Conservation (phyloP, 2,113 vertebrate species). For the Nothocercus julius region DNA sequence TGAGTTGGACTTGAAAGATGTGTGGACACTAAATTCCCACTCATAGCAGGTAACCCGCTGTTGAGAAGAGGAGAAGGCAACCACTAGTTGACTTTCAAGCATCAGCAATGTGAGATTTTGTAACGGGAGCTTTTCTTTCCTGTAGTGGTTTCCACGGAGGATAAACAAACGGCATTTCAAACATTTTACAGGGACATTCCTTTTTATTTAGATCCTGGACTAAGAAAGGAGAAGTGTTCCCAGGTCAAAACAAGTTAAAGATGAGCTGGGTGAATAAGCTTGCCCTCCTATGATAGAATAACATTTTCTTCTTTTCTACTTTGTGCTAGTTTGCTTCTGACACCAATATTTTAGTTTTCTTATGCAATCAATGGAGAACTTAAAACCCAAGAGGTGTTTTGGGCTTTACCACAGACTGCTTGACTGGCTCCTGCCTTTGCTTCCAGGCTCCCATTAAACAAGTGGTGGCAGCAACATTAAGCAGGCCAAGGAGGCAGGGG, state of each 20-base stretch:
- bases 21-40: neutral
- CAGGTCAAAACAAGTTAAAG: neutral
- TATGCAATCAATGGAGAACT: neutral
- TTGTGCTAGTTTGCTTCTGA: neutral
- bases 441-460: neutral
- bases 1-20: fast-evolving
- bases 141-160: neutral
- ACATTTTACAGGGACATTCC: neutral
- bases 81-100: neutral
- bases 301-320: neutral
- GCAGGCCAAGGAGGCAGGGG: too few species aligned
- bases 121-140: neutral
- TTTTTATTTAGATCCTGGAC: neutral
- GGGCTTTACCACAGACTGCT: neutral
- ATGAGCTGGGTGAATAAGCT: neutral
- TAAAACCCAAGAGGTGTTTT: neutral
- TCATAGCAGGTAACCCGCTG: neutral
- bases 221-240: neutral
- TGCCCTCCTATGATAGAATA: neutral
- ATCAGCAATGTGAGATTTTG: neutral
- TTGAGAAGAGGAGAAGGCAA: neutral
- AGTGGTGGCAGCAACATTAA: too few species aligned
- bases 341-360: neutral
- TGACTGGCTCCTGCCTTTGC: neutral
- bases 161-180: neutral